These are phyloP conservation scores for Pycnonotus jocosus DNA, from an alignment of 2,113 vertebrate species.

Conservation along the genomic window DNA sequence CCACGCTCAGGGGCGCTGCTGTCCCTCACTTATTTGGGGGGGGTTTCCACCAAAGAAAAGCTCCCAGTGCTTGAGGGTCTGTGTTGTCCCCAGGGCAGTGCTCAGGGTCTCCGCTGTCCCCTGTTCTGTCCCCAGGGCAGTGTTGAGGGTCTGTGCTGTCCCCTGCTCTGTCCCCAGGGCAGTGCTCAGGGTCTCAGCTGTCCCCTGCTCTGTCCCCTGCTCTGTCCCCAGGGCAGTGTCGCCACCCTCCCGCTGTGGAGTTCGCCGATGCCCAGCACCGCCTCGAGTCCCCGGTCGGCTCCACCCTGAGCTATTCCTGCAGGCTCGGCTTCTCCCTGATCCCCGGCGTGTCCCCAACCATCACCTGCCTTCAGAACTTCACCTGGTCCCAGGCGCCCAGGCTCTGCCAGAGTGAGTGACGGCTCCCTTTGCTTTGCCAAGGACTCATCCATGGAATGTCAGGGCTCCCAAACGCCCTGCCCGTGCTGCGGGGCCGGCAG, in stretches of 20 bases:
- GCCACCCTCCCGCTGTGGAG: background rate
- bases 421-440: fast-evolving
- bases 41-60: background rate
- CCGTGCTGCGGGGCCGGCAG: background rate
- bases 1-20: background rate
- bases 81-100: too few species aligned
- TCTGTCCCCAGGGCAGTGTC: background rate
- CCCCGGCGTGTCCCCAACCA: background rate
- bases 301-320: background rate
- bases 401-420: conserved; percentile 12
- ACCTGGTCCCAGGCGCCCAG: background rate
- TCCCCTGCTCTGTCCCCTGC: too few species aligned
- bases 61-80: background rate
- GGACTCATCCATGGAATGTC: fast-evolving
- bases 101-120: too few species aligned
- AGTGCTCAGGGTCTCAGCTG: too few species aligned
- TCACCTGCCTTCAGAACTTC: conserved; percentile 5
- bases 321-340: background rate
- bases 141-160: background rate
- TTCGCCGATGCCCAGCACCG: fast-evolving
- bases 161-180: background rate
- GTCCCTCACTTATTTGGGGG: background rate
- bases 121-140: background rate
- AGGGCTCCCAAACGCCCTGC: fast-evolving
- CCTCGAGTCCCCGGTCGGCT: background rate